Conservation (phyloP, 37 sponge, comb jelly and placozoan genomes). For the Ianthella basta region DNA sequence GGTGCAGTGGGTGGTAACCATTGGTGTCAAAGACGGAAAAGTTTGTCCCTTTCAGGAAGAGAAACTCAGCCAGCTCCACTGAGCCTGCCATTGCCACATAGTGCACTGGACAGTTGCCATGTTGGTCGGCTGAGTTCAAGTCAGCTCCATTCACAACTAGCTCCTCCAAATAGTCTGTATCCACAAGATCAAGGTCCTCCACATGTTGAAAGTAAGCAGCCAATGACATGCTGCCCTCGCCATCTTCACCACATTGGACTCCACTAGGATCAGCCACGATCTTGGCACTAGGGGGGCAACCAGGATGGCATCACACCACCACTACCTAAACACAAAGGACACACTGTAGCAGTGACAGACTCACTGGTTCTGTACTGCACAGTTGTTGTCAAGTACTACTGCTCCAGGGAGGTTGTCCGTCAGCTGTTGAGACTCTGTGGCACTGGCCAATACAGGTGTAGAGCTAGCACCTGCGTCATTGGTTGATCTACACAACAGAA, state of each 20-base stretch:
- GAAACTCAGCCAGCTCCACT: conserved; percentile 35
- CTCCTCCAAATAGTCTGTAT: conserved; percentile 33
- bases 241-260: background rate
- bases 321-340: background rate
- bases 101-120: conserved; percentile 49
- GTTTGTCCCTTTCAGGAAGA: conserved; percentile 40
- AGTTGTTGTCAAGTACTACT: too few species aligned
- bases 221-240: conserved; percentile 33
- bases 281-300: too few species aligned
- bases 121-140: conserved; percentile 31
- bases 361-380: too few species aligned
- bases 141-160: conserved; percentile 51
- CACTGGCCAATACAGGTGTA: too few species aligned
- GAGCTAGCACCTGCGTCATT: too few species aligned
- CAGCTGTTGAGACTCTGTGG: too few species aligned
- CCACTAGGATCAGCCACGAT: too few species aligned
- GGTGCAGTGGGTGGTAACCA: conserved; percentile 66
- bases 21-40: conserved; percentile 36
- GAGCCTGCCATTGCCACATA: conserved; percentile 51
- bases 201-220: conserved; percentile 31
- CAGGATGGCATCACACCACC: too few species aligned
- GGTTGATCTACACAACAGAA: too few species aligned
- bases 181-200: conserved; percentile 39
- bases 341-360: too few species aligned
- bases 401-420: too few species aligned